Conservation (phyloP, 23 tunicate species). For the Clavelina lepadiformis region DNA sequence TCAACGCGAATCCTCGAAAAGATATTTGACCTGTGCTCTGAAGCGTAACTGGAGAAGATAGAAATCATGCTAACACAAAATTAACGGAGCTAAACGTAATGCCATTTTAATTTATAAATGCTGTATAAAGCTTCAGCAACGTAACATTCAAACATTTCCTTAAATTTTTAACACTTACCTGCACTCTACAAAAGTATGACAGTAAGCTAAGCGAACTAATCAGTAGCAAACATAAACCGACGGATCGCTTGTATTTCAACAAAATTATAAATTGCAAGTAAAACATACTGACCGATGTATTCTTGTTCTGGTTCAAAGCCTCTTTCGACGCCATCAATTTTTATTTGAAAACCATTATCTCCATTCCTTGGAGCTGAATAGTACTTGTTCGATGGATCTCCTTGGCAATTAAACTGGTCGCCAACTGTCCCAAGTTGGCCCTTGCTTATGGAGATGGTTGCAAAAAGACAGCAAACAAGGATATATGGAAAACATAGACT, state of each 20-base stretch:
- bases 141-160: too few relatives aligned
- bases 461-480: too few relatives aligned
- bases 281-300: slow-evolving; percentile 44
- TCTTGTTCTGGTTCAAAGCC: slow-evolving; percentile 46
- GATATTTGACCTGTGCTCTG: slow-evolving; percentile 49
- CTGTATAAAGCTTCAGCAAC: too few relatives aligned
- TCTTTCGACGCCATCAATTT: slow-evolving; percentile 55
- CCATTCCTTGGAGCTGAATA: slow-evolving; percentile 22
- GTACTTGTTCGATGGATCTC: slow-evolving; percentile 16
- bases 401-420: slow-evolving; percentile 21
- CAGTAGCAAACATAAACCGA: too few relatives aligned
- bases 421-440: too few relatives aligned
- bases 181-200: too few relatives aligned
- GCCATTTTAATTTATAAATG: background rate
- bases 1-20: slow-evolving; percentile 64
- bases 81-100: background rate
- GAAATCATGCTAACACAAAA: background rate
- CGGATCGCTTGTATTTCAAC: too few relatives aligned
- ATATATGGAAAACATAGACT: too few relatives aligned
- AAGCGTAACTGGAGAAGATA: slow-evolving; percentile 44
- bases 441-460: too few relatives aligned
- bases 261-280: background rate
- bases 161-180: background rate
- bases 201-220: too few relatives aligned
- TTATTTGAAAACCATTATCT: slow-evolving; percentile 60